Evolutionary conservation across 2,113 vertebrate genomes (phyloP).

Genomic region (Aptenodytes patagonicus): DNA sequence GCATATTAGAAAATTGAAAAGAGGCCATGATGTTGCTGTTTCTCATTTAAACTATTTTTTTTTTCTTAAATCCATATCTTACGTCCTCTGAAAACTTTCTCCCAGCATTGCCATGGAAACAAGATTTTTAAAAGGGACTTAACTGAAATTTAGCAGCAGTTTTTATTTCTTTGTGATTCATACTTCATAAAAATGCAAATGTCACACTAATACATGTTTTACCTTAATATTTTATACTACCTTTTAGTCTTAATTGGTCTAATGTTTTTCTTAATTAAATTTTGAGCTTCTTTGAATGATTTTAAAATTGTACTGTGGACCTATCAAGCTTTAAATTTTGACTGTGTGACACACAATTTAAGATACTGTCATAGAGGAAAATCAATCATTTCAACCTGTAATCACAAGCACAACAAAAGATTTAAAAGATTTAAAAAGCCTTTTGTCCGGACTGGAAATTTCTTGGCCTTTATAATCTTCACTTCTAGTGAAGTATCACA

Average conservation of each 20-base stretch:
- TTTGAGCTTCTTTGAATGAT: conserved; percentile 64
- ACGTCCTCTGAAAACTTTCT: conserved; percentile 76
- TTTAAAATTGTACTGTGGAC: conserved; percentile 48
- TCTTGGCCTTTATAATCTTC: conserved; percentile 1
- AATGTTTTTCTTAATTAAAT: conserved; percentile 78
- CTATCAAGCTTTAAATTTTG: conserved; percentile 72
- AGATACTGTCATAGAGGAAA: conserved; percentile 69
- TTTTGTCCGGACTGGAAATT: conserved; percentile 53
- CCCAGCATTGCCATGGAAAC: conserved; percentile 80
- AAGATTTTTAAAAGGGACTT: conserved; percentile 77
- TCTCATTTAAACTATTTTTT: conserved; percentile 72
- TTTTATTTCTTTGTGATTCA: conserved; percentile 82
- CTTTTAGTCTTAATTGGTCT: conserved; percentile 75
- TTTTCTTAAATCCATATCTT: conserved; percentile 75
- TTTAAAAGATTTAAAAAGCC: conserved; percentile 53
- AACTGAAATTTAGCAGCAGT: conserved; percentile 80
- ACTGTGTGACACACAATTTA: conserved; percentile 69
- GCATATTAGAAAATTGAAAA: conserved; percentile 72
- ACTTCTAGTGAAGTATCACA: conserved; percentile 15
- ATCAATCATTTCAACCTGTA: conserved; percentile 68
- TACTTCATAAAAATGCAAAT: conserved; percentile 84
- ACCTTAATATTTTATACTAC: conserved; percentile 78
- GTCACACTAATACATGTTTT: conserved; percentile 78
- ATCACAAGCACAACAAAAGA: conserved; percentile 66
- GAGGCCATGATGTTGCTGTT: conserved; percentile 68